Evolutionary conservation across 2,797 vertebrate species (phyloP), one percentile per base, ranked within the genome.

Genomic region (Diglossa cyanea): DNA sequence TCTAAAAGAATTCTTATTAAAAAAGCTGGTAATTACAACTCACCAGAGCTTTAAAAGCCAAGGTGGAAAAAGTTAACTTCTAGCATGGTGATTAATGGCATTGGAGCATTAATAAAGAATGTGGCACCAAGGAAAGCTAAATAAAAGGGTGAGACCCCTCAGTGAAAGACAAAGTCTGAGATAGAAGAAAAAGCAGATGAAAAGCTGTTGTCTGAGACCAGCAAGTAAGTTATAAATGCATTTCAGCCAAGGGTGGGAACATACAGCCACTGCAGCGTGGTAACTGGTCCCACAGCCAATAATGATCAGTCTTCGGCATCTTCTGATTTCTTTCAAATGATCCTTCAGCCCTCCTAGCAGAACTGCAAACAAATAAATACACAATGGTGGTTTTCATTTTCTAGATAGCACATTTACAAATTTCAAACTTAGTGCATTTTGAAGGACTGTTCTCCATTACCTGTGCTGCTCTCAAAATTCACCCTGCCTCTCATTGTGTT

Each of bases 401-500:
- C 47, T 23, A 81, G 8, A 13, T 13, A 26, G 11, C 5, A 21
- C 3, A 1, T 60, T 71, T 24, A 61, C 50, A 48, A 37, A 28
- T 19, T n/a, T 26, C 55, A 40, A 33, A 26, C 30, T 74, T 53
- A 25, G 21, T 9, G 24, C 33, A 86, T 23, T 45, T 44, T 58
- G 28, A 70, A 42, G 4, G 1, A 18, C 24, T 60, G 14, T 30
- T 44, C 42, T 7, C 48, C 26, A 18, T 96, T 95, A 99, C 99
- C 99, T 98, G 95, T 98, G 95, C 98, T 98, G 82, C 95, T 97
- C 73, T 99, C 99, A 11, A 99, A 99, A 94, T 98, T 99, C 95
- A 99, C 99, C 44, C 99, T 98, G 44, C 99, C 99, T 96, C 99
- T 98, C 99, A 99, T 99, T 3, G 99, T 99, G 96, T 99, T 99